Evolutionary conservation across 2,888 invertebrate species (phyloP), one percentile per base, ranked within the genome.

Genomic region (Cephus rjabovi): DNA sequence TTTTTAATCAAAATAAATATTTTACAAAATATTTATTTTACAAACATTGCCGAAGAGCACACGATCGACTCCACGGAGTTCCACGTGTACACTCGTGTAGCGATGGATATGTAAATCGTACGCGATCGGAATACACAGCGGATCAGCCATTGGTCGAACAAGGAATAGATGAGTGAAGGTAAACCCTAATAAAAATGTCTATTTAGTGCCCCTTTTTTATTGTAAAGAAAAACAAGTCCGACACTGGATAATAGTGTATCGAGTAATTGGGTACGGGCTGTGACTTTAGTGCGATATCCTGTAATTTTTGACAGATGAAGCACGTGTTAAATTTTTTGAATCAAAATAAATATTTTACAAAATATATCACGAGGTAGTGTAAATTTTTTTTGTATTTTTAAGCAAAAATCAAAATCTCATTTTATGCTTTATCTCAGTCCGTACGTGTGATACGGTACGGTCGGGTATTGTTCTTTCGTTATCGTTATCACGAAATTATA

Each of bases 71-170:
- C 31, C 71, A 74, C 56, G 75, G 75, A n/a, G 31, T 31, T 71
- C 77, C 77, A 34, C 75, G 77, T 77, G 77, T 75, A 77, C 77
- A 40, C 71, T 77, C 37, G 56, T 70, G 69, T 69, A 37, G 69
- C 77, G 75, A 70, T 75, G 75, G 56, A 77, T 77, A 77, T 77
- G 77, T 77, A 77, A 77, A 77, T 77, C 75, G 70, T 69, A 77
- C 70, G 77, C 70, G 77, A 77, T 74, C 77, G 74, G 77, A 77
- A 77, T 77, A 74, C 77, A 40, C 56, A 23, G 15, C 56, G 1
- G 23, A 56, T 56, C 56, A 15, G 56, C 56, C 23, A 56, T 56
- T 23, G 56, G 23, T 56, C 9, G 6, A 56, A 23, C 56, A 56
- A 56, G 56, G 56, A 56, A 56, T 56, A 56, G 56, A 56, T 9